Conservation (phyloP, 1,140 invertebrate species). For the Psix sp. region DNA sequence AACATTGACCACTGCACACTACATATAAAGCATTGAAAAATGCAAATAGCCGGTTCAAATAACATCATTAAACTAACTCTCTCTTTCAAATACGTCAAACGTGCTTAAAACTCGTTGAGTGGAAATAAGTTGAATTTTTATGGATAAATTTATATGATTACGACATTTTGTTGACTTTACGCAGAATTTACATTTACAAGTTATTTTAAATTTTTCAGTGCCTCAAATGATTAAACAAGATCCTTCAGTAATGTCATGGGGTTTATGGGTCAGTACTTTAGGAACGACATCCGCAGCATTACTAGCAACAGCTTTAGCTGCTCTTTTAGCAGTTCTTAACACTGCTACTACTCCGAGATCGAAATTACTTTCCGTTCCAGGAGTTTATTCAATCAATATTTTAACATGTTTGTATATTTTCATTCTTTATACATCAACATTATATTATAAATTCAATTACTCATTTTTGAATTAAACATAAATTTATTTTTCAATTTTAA, state of each 20-base stretch:
- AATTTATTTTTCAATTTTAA: too few relatives aligned
- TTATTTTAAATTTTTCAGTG: constrained; percentile 74
- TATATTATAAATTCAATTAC: background rate
- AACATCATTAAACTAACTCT: too few relatives aligned
- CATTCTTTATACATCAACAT: constrained; percentile 7
- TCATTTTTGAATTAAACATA: too few relatives aligned
- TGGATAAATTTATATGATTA: too few relatives aligned
- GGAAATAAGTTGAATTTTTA: too few relatives aligned
- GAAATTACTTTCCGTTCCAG: constrained; percentile 85
- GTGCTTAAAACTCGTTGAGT: too few relatives aligned
- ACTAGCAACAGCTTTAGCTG: constrained; percentile 82
- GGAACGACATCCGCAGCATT: constrained; percentile 81
- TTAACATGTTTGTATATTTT: constrained; percentile 81
- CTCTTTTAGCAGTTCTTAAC: constrained; percentile 87
- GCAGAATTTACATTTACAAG: too few relatives aligned
- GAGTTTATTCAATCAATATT: constrained; percentile 87
- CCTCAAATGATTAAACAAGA: constrained; percentile 80
- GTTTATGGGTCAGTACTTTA: constrained; percentile 85
- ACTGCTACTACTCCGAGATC: constrained; percentile 85
- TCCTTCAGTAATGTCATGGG: constrained; percentile 82
- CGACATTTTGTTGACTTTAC: too few relatives aligned
- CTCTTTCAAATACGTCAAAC: too few relatives aligned
- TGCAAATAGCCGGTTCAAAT: too few relatives aligned
- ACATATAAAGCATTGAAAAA: too few relatives aligned
- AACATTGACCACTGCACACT: too few relatives aligned